A percentile compares a stretch with the other conserved stretches of the same genome.
phyloP scores from a whole-genome alignment of 2,888 invertebrate genomes.

The Eugnorisma glareosa region DNA sequence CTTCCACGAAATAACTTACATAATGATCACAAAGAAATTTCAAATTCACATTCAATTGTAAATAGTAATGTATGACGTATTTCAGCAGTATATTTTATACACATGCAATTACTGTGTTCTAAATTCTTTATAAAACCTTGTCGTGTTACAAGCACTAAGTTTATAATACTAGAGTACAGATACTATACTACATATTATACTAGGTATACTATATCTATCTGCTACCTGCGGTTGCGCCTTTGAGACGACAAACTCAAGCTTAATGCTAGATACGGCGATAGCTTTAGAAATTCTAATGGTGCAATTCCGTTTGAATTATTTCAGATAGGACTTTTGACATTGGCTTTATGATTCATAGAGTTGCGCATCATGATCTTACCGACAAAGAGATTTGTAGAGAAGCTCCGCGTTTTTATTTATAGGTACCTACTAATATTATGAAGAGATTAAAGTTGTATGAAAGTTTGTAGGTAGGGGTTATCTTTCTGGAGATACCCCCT shows the following conservation, averaged over 20 bases:
- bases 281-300: constrained; percentile 5
- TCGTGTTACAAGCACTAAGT: constrained; percentile 25
- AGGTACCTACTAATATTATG: too few species aligned
- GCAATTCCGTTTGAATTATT: constrained; percentile 19
- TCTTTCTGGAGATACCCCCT: too few species aligned
- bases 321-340: constrained; percentile 4
- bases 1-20: background rate
- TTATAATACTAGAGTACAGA: constrained; percentile 24
- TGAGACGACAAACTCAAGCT: constrained; percentile 31
- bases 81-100: background rate
- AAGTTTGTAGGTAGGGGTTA: too few species aligned
- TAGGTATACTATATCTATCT: background rate
- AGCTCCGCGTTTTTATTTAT: background rate
- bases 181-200: background rate
- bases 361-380: background rate
- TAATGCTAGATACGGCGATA: constrained; percentile 12
- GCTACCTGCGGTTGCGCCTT: constrained; percentile 33
- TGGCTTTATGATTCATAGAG: background rate
- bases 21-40: background rate
- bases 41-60: background rate
- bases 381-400: background rate
- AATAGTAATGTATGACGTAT: background rate
- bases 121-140: constrained; percentile 2
- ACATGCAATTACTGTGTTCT: constrained; percentile 11
- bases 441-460: too few species aligned